phyloP scores from a whole-genome alignment of 1,140 invertebrate genomes.

The Grapholita molesta region DNA sequence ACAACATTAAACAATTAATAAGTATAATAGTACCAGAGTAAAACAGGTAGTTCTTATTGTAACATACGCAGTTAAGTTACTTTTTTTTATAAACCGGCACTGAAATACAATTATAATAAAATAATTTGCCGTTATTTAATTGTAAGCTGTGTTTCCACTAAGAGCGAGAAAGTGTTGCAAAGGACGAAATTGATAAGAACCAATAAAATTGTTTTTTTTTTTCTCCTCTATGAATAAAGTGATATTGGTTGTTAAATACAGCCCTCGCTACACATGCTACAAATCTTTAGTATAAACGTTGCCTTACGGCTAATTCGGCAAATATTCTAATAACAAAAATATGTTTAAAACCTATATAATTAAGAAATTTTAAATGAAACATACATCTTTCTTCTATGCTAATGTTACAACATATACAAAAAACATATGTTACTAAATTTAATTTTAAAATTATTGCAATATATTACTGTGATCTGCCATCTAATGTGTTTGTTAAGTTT shows the following conservation, averaged over 20 bases:
- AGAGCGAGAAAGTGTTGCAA: too few relatives aligned
- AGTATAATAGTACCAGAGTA: background rate
- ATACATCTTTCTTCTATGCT: background rate
- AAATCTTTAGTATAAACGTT: too few relatives aligned
- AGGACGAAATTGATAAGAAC: too few relatives aligned
- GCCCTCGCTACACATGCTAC: too few relatives aligned
- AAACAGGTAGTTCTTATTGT: background rate
- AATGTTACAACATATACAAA: slow-evolving; percentile 59
- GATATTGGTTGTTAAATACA: too few relatives aligned
- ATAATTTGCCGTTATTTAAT: too few relatives aligned
- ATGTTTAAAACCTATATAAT: background rate
- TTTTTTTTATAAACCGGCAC: background rate
- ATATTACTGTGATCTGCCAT: slow-evolving; percentile 43
- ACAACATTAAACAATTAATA: background rate
- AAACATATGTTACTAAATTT: slow-evolving; percentile 27
- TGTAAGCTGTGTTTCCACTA: too few relatives aligned
- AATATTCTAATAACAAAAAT: background rate
- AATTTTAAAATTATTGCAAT: slow-evolving; percentile 32
- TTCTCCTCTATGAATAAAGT: background rate
- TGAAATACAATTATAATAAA: background rate
- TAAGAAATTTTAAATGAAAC: background rate
- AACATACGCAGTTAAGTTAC: background rate
- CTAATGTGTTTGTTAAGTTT: slow-evolving; percentile 2
- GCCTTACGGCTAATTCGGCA: background rate
- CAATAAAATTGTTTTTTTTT: background rate